Conservation (phyloP, 2,113 vertebrate species). For the Sminthopsis crassicaudata region DNA sequence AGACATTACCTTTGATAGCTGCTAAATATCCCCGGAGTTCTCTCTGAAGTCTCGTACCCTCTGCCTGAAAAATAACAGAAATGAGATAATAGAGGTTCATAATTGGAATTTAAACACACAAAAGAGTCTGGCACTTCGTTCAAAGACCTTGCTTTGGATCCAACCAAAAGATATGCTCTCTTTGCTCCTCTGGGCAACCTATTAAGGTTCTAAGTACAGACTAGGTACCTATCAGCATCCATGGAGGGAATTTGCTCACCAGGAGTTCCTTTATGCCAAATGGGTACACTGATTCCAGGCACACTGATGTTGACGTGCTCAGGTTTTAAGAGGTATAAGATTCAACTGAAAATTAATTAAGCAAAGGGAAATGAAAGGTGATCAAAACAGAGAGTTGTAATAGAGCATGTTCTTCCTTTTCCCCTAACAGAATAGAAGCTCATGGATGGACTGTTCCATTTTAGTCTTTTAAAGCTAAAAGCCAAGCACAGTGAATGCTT, state of each 20-base stretch:
- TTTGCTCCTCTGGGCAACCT: neutral
- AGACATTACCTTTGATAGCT: slow-evolving; percentile 94
- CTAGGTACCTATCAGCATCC: neutral
- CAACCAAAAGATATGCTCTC: neutral
- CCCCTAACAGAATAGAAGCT: neutral
- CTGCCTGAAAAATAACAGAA: slow-evolving; percentile 87
- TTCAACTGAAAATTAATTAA: slow-evolving; percentile 7
- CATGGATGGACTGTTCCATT: neutral
- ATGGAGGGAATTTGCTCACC: neutral
- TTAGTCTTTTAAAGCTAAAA: neutral
- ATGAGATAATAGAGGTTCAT: slow-evolving; percentile 37
- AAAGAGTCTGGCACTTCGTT: neutral
- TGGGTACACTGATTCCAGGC: neutral
- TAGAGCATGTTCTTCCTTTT: neutral
- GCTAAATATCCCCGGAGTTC: slow-evolving; percentile 96
- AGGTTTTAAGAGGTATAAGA: slow-evolving; percentile 23
- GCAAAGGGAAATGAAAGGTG: neutral
- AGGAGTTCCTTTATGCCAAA: neutral
- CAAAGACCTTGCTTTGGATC: neutral
- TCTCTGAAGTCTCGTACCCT: slow-evolving; percentile 95
- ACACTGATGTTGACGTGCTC: neutral
- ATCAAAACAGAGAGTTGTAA: neutral
- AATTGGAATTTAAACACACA: neutral
- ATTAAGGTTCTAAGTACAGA: neutral
- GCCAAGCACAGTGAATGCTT: neutral